phyloP scores from a whole-genome alignment of 2,113 vertebrate species.

The Mirza zaza region DNA sequence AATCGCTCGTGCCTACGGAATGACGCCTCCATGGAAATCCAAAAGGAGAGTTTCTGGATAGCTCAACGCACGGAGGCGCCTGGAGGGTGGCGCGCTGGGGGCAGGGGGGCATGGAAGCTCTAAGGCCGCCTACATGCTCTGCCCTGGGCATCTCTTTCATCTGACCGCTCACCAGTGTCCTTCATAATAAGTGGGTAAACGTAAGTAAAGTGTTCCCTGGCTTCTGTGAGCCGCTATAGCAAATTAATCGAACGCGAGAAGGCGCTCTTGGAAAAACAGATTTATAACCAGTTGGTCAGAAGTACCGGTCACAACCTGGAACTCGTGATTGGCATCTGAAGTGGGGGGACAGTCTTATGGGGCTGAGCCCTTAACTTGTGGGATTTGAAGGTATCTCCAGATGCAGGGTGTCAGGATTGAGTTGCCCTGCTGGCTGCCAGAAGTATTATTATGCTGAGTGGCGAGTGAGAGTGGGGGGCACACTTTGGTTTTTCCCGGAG shows the following conservation, averaged over 20 bases:
- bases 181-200: background rate
- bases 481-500: background rate
- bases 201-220: background rate
- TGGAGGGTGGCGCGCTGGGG: too few relatives aligned
- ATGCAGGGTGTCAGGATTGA: background rate
- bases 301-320: background rate
- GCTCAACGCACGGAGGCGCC: rapidly evolving
- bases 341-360: background rate
- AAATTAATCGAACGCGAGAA: background rate
- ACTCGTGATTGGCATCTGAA: background rate
- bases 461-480: background rate
- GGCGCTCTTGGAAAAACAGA: background rate
- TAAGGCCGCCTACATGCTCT: background rate
- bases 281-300: background rate
- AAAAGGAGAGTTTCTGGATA: background rate
- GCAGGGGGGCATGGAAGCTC: too few relatives aligned
- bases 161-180: background rate
- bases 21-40: background rate
- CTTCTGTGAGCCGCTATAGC: background rate
- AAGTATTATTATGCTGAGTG: background rate
- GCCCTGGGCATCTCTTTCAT: background rate
- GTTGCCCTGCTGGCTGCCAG: background rate
- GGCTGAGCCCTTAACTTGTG: background rate
- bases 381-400: background rate
- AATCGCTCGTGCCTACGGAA: background rate